A percentile compares a stretch with the other conserved stretches of the same genome.
These are phyloP conservation scores for Acronicta aceris DNA, from an alignment of 2,888 invertebrate genomes.

Conservation along the genomic window DNA sequence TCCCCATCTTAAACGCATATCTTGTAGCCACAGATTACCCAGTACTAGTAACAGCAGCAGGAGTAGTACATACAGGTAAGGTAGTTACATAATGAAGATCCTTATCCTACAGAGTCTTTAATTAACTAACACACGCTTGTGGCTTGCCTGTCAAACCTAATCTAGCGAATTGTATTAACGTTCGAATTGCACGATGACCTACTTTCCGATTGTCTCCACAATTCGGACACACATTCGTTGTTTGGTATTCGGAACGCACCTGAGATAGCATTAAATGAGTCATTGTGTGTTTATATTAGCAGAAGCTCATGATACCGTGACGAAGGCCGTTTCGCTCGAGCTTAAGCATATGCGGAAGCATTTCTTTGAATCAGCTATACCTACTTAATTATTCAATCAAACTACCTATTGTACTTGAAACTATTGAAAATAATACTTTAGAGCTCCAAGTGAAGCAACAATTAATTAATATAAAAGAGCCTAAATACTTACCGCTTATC, in stretches of 20 bases:
- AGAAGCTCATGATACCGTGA: slow-evolving; percentile 43
- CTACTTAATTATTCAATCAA: slow-evolving; percentile 19
- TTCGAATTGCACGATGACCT: slow-evolving; percentile 52
- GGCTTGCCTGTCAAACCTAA: slow-evolving; percentile 45
- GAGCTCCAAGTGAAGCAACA: not conserved
- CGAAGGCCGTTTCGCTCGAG: slow-evolving; percentile 35
- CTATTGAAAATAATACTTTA: not conserved
- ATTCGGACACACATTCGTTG: slow-evolving; percentile 56
- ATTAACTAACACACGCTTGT: slow-evolving; percentile 30
- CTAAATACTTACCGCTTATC: too few species aligned
- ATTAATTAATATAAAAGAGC: slow-evolving; percentile 5
- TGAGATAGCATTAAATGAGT: slow-evolving; percentile 57
- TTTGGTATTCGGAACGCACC: slow-evolving; percentile 57
- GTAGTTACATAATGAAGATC: slow-evolving; percentile 21
- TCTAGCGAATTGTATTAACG: slow-evolving; percentile 52
- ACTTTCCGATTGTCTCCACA: slow-evolving; percentile 58
- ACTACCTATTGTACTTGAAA: slow-evolving; percentile 5
- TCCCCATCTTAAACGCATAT: not conserved
- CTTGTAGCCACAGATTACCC: not conserved
- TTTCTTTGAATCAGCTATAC: slow-evolving; percentile 36
- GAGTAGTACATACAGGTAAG: too few species aligned
- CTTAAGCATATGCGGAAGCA: slow-evolving; percentile 26
- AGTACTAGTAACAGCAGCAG: too few species aligned
- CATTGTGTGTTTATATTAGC: slow-evolving; percentile 55
- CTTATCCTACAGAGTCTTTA: slow-evolving; percentile 18